phyloP scores from a whole-genome alignment of 2,113 vertebrate genomes.

The Xyrauchen texanus region DNA sequence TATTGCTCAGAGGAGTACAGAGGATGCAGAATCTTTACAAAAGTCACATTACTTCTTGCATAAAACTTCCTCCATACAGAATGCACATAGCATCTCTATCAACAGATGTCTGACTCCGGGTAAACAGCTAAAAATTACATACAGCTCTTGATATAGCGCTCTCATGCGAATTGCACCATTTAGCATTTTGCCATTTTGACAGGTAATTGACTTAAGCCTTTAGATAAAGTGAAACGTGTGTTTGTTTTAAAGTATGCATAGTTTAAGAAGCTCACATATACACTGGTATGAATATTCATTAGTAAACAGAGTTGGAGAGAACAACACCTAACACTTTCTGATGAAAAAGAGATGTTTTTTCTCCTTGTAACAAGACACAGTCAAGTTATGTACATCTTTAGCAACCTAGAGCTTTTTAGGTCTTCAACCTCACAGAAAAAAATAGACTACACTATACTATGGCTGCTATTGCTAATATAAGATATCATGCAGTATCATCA shows the following conservation, averaged over 20 bases:
- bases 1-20: neutral
- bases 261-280: conserved; percentile 49
- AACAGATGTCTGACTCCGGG: conserved; percentile 71
- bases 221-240: conserved; percentile 48
- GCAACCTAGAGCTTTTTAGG: too few relatives aligned
- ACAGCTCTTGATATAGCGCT: conserved; percentile 58
- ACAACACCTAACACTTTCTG: conserved; percentile 50
- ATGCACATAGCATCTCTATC: conserved; percentile 49
- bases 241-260: conserved; percentile 71
- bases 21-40: neutral
- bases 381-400: too few relatives aligned
- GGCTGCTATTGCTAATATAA: too few relatives aligned
- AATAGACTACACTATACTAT: too few relatives aligned
- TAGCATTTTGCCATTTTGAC: conserved; percentile 67
- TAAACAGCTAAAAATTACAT: conserved; percentile 56
- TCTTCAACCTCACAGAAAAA: too few relatives aligned
- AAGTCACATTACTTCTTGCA: conserved; percentile 31
- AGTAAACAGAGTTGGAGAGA: conserved; percentile 55
- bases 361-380: neutral
- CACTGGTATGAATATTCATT: conserved; percentile 68
- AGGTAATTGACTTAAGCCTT: conserved; percentile 69
- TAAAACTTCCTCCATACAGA: neutral
- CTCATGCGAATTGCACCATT: conserved; percentile 67
- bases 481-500: too few relatives aligned
- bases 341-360: conserved; percentile 27